These are phyloP conservation scores for Drosophila cardini DNA, from an alignment of 1,140 invertebrate species.

Conservation along the genomic window DNA sequence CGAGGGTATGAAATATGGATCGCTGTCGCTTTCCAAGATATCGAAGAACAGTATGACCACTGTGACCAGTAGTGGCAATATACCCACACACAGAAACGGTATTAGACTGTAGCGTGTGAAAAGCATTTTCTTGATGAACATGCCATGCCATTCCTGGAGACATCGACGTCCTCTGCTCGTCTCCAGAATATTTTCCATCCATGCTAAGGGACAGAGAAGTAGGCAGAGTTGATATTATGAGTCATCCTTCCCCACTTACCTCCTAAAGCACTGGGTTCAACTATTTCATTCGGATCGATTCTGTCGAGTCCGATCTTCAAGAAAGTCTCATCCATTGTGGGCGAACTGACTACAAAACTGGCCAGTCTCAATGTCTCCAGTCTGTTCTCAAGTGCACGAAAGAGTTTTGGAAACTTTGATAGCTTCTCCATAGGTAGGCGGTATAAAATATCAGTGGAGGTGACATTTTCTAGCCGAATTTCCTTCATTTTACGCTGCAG, in stretches of 20 bases:
- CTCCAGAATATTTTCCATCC: conserved; percentile 2
- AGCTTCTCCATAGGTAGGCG: conserved; percentile 28
- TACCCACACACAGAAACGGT: not conserved
- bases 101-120: conserved; percentile 10
- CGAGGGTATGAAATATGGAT: not conserved
- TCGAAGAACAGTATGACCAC: not conserved
- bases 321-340: conserved; percentile 94
- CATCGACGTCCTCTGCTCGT: not conserved
- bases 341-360: conserved; percentile 95
- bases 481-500: conserved; percentile 2
- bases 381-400: conserved; percentile 35
- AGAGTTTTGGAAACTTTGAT: conserved; percentile 16
- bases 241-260: not conserved
- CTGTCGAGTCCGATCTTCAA: conserved; percentile 19
- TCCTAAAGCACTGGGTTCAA: not conserved
- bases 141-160: conserved; percentile 41
- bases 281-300: not conserved
- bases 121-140: conserved; percentile 32
- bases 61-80: conserved; percentile 12
- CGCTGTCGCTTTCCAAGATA: not conserved
- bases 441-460: conserved; percentile 38
- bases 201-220: conserved; percentile 7
- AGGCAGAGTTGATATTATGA: not conserved
- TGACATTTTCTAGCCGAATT: conserved; percentile 6
- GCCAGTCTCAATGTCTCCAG: conserved; percentile 84